Base-by-base conservation (phyloP, 2,797 vertebrate genomes). In the Dallia pectoralis region DNA sequence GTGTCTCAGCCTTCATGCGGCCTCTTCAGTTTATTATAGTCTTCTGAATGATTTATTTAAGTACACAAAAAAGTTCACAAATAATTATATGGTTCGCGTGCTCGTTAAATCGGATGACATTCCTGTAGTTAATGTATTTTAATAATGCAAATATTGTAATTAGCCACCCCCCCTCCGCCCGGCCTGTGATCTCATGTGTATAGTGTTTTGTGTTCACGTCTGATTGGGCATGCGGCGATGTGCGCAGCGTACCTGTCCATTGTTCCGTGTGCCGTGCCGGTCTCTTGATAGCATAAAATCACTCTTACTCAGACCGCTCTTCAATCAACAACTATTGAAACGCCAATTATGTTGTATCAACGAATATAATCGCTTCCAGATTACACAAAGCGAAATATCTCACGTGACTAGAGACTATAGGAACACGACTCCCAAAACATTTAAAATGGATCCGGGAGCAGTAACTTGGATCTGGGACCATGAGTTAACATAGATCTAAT, bases 81-180 rank as follows among this genome's bases (percentile, higher is more conserved):
- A 72, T 36, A 85, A 88, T 79, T 79, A 84, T 83, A 78, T 85
- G 79, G 69, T 59, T 80, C 77, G 79, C 11, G 9, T 82, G 80
- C 59, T 83, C 80, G 83, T 87, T 87, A 81, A 82, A 82, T 85
- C 79, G 80, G 78, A 86, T 77, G 75, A 69, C 75, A 80, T 84
- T 81, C 77, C 82, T 75, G 80, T 78, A 68, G 36, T 77, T 82
- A 78, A 87, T 87, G 82, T 82, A 87, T 88, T 88, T 88, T 88
- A 86, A 88, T 88, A 83, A 87, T 90, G 79, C 79, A 84, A 87
- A 88, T 87, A 80, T 86, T 87, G 81, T 87, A 89, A 88, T 85
- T 84, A 86, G 82, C 76, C 81, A 87, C 81, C 75, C 84, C 69
- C n/a, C 40, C 22, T 79, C 81, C 72, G 71, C 59, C 56, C 36